Percentiles rank a stretch among this genome's conserved stretches.
These are phyloP conservation scores for Sesia bembeciformis DNA, from an alignment of 2,888 invertebrate genomes.

Conservation along the genomic window DNA sequence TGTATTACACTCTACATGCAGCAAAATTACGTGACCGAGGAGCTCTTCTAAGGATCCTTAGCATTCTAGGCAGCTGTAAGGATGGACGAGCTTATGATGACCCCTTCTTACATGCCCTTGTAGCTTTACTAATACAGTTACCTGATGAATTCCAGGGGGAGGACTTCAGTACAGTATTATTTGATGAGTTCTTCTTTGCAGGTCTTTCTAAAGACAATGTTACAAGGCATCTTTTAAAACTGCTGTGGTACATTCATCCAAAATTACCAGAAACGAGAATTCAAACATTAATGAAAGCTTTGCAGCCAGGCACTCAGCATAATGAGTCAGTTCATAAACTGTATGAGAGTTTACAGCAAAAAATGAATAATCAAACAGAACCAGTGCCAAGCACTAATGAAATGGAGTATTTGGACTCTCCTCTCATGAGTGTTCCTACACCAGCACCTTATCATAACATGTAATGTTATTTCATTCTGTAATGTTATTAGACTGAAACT, in stretches of 20 bases:
- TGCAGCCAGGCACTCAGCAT: conserved; percentile 85
- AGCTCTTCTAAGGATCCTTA: conserved; percentile 88
- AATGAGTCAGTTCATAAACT: conserved; percentile 88
- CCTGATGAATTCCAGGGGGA: conserved; percentile 94
- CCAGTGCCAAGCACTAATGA: conserved; percentile 76
- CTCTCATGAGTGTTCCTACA: conserved; percentile 88
- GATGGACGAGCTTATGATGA: conserved; percentile 95
- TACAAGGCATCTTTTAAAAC: conserved; percentile 89
- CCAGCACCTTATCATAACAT: conserved; percentile 80
- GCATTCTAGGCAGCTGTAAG: conserved; percentile 91
- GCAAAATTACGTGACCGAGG: conserved; percentile 87
- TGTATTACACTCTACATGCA: conserved; percentile 95
- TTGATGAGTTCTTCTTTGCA: conserved; percentile 96
- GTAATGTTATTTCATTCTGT: conserved; percentile 10
- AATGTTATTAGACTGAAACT: neutral
- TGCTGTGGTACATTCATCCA: conserved; percentile 92
- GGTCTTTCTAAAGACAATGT: conserved; percentile 93
- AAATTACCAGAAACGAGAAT: conserved; percentile 87
- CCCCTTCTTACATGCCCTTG: conserved; percentile 94
- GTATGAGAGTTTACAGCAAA: conserved; percentile 85
- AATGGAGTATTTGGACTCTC: conserved; percentile 86
- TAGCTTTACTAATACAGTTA: conserved; percentile 88
- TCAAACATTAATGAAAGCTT: conserved; percentile 85
- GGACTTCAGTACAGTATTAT: conserved; percentile 95
- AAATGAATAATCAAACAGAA: conserved; percentile 82